These are phyloP conservation scores for Octomys mimax DNA, from an alignment of 2,797 vertebrate species.

Conservation along the genomic window DNA sequence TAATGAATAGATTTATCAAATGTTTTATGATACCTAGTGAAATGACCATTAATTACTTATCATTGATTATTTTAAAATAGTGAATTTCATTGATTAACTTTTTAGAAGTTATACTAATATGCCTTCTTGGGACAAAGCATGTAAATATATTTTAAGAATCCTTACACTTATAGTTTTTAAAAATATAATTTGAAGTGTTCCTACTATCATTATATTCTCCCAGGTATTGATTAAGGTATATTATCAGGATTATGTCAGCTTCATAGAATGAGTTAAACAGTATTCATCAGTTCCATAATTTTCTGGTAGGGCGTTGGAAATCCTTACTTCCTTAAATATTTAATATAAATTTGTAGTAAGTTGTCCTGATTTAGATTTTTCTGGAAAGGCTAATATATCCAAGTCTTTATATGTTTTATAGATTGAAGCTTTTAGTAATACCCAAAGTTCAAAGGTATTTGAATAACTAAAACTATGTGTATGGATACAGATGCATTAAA, in stretches of 20 bases:
- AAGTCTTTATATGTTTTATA: background rate
- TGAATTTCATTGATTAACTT: background rate
- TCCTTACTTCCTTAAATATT: background rate
- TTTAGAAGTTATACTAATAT: background rate
- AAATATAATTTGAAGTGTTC: background rate
- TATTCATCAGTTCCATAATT: background rate
- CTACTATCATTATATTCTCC: background rate
- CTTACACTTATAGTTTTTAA: background rate
- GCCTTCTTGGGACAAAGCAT: background rate
- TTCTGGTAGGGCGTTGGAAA: background rate
- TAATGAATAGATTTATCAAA: background rate
- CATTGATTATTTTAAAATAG: background rate
- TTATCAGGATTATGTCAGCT: background rate
- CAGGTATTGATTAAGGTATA: background rate
- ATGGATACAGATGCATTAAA: background rate
- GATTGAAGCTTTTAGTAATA: background rate
- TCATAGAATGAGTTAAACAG: background rate
- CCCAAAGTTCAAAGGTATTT: background rate
- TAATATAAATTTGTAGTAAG: background rate
- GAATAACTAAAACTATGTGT: background rate
- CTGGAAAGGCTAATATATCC: background rate
- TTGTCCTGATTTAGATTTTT: background rate
- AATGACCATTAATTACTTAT: background rate
- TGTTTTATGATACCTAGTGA: background rate
- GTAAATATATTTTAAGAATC: background rate